These are phyloP conservation scores for Poeciliopsis turrubarensis DNA, from an alignment of 2,113 vertebrate genomes.

Conservation along the genomic window DNA sequence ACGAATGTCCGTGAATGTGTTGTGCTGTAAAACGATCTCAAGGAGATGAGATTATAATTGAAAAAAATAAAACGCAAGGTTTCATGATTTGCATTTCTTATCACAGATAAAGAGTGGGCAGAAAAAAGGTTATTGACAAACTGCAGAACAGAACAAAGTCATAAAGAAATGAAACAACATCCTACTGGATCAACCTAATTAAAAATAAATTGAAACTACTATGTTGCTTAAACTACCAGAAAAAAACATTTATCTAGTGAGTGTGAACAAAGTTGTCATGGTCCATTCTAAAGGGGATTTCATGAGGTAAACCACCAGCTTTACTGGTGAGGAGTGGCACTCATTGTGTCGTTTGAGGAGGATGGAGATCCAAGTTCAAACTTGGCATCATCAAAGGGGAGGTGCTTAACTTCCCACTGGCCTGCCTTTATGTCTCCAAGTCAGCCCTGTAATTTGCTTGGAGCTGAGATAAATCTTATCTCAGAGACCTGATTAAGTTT, in stretches of 20 bases:
- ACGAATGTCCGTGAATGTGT: constrained; percentile 70
- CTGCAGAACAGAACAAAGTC: constrained; percentile 72
- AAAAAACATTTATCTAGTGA: constrained; percentile 43
- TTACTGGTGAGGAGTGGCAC: constrained; percentile 13
- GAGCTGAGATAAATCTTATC: constrained; percentile 86
- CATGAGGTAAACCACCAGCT: background rate
- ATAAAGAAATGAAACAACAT: constrained; percentile 68
- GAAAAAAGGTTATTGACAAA: constrained; percentile 59
- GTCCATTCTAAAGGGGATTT: constrained; percentile 17
- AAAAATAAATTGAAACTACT: constrained; percentile 57
- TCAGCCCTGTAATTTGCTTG: constrained; percentile 81
- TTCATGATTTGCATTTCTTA: constrained; percentile 82
- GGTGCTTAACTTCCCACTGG: constrained; percentile 53
- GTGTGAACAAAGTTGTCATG: constrained; percentile 47
- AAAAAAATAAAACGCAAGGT: constrained; percentile 69
- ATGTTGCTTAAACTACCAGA: constrained; percentile 45
- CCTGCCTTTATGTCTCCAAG: constrained; percentile 71
- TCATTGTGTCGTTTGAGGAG: constrained; percentile 12
- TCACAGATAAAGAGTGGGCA: constrained; percentile 46
- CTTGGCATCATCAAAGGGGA: constrained; percentile 63
- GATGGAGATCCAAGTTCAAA: constrained; percentile 14
- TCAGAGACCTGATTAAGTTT: constrained; percentile 99
- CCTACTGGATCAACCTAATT: constrained; percentile 50
- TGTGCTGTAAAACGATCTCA: constrained; percentile 74
- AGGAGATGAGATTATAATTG: constrained; percentile 76